phyloP scores from a whole-genome alignment of 2,888 invertebrate species.

The Pollenia griseotomentosa region DNA sequence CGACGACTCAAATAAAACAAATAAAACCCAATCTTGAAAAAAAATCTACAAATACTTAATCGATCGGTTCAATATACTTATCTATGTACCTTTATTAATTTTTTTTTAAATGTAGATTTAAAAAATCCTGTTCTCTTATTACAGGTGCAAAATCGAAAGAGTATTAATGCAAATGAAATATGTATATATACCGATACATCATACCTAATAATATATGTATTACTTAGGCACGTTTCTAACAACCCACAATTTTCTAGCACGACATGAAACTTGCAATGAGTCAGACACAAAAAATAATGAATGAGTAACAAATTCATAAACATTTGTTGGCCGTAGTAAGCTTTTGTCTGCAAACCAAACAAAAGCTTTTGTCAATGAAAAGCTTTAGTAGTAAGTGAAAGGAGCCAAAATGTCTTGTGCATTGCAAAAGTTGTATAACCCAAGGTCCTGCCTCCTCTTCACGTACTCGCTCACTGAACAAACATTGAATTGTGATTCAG shows the following conservation, averaged over 20 bases:
- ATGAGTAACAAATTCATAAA: constrained; percentile 47
- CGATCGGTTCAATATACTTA: too few species aligned
- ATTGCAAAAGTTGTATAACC: neutral
- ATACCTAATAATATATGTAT: constrained; percentile 7
- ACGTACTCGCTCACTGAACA: neutral
- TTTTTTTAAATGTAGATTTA: too few species aligned
- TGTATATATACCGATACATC: neutral
- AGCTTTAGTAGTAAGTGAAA: constrained; percentile 38
- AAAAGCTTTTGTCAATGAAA: constrained; percentile 58
- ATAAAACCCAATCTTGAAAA: too few species aligned
- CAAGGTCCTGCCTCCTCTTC: constrained; percentile 28
- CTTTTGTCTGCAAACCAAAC: constrained; percentile 45
- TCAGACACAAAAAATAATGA: constrained; percentile 59
- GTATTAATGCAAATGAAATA: neutral
- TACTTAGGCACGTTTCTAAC: neutral
- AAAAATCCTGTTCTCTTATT: too few species aligned
- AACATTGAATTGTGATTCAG: constrained; percentile 63
- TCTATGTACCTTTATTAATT: too few species aligned
- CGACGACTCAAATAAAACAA: too few species aligned
- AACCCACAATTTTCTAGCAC: neutral
- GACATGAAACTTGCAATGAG: constrained; percentile 37
- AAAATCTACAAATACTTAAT: too few species aligned
- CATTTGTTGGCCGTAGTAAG: neutral
- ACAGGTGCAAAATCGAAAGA: neutral
- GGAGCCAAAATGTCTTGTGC: constrained; percentile 58